Evolutionary conservation across 2,888 invertebrate genomes (phyloP).

Genomic region (Cordilura impudica): DNA sequence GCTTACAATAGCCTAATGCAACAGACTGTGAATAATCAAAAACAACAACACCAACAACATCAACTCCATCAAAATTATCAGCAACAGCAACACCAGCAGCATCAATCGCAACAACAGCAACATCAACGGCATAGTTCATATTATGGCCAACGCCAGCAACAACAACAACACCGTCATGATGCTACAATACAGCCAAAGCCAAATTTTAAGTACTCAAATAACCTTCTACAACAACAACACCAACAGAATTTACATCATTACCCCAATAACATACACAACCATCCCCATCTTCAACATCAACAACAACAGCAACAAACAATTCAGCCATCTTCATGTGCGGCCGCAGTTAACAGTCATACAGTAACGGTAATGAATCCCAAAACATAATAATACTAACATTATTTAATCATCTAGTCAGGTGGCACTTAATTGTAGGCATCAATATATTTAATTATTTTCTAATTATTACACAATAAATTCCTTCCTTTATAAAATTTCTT

Average conservation of each 20-base stretch:
- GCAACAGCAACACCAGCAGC: constrained; percentile 70
- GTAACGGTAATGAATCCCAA: constrained; percentile 56
- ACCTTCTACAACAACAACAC: constrained; percentile 65
- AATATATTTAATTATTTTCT: no score
- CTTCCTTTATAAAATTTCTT: no score
- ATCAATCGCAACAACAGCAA: constrained; percentile 70
- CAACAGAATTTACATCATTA: constrained; percentile 38
- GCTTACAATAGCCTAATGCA: constrained; percentile 75
- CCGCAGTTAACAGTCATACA: constrained; percentile 57
- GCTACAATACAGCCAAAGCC: constrained; percentile 66
- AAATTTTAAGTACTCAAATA: constrained; percentile 66
- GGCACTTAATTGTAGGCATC: background rate
- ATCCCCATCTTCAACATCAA: constrained; percentile 38
- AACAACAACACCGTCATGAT: constrained; percentile 70
- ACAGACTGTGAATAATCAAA: constrained; percentile 78
- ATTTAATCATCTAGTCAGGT: constrained; percentile 2
- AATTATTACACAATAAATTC: no score
- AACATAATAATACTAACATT: background rate
- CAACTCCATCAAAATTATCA: constrained; percentile 67
- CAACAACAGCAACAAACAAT: constrained; percentile 40
- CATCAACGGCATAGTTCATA: constrained; percentile 67
- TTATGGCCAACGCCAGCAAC: constrained; percentile 70
- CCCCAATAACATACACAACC: constrained; percentile 15
- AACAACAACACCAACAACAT: constrained; percentile 73
- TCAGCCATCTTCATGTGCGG: constrained; percentile 50